Evolutionary conservation across 2,888 invertebrate genomes (phyloP), one percentile per base, ranked within the genome.

Genomic region (Sipha maydis): DNA sequence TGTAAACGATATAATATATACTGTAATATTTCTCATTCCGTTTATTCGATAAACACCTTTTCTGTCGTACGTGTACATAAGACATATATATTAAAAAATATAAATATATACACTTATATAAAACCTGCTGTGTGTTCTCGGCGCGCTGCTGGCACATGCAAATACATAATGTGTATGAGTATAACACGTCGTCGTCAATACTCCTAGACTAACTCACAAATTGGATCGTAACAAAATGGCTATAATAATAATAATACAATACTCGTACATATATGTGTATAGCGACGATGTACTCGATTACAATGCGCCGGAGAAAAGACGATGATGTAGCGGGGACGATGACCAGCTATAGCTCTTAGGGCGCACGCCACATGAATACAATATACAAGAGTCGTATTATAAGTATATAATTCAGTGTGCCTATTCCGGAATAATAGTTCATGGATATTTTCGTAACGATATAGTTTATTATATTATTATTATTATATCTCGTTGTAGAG

Each of bases 331-430:
- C 61, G 61, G 61, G 61, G n/a, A n/a, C 28, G 69, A 69, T 69
- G 69, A 69, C 69, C 69, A 69, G 25, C 34, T 34, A 34, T 4
- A 4, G 34, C 69, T 69, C 25, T n/a, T 28, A 28, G 8, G 69
- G 69, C 69, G 69, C 69, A n/a, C 28, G 69, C 69, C n/a, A 75
- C 38, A 25, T 75, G 38, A 75, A 75, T 75, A 25, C 38, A 38
- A 19, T 61, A 48, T 14, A 48, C 48, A 48, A 48, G 48, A 48
- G 11, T 48, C 48, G 48, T 14, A 48, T 41, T 41, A 41, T 41
- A 14, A 11, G 48, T 48, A 14, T 48, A 48, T 48, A 73, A 31
- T 73, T 25, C 31, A n/a, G 75, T 41, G 38, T n/a, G 3, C 3
- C 48, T 48, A 48, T 14, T 48, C 48, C 48, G 61, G 25, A 61